Conservation (phyloP, 1,140 invertebrate species). For the Ylistrum balloti region DNA sequence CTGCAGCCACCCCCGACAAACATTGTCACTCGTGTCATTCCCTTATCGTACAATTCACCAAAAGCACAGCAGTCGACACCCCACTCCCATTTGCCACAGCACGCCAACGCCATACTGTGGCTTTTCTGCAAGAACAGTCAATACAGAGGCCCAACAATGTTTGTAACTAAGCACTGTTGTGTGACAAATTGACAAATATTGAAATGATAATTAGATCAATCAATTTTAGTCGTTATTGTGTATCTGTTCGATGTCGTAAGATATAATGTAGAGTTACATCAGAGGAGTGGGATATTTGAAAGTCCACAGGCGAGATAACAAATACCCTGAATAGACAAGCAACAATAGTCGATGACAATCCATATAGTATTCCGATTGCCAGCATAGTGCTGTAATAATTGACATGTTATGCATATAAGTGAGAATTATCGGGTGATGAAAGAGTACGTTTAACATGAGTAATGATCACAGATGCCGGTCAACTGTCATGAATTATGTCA, state of each 20-base stretch:
- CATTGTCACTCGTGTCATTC: neutral
- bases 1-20: conserved; percentile 36
- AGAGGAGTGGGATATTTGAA: neutral
- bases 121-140: neutral
- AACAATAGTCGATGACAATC: neutral
- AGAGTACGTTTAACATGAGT: neutral
- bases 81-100: neutral
- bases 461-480: neutral
- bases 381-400: neutral
- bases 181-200: conserved; percentile 39
- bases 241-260: conserved; percentile 42
- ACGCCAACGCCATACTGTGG: neutral
- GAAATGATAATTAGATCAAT: conserved; percentile 56
- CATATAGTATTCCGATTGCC: neutral
- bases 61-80: neutral
- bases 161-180: neutral
- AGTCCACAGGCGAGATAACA: neutral
- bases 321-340: neutral
- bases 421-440: conserved; percentile 22
- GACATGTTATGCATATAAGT: conserved; percentile 18
- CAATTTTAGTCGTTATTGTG: conserved; percentile 45
- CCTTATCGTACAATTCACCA: neutral
- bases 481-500: neutral
- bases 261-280: neutral
- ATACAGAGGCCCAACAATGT: neutral